Evolutionary conservation across 1,140 invertebrate genomes (phyloP), one percentile per base, ranked within the genome.

Genomic region (Cotesia vestalis): DNA sequence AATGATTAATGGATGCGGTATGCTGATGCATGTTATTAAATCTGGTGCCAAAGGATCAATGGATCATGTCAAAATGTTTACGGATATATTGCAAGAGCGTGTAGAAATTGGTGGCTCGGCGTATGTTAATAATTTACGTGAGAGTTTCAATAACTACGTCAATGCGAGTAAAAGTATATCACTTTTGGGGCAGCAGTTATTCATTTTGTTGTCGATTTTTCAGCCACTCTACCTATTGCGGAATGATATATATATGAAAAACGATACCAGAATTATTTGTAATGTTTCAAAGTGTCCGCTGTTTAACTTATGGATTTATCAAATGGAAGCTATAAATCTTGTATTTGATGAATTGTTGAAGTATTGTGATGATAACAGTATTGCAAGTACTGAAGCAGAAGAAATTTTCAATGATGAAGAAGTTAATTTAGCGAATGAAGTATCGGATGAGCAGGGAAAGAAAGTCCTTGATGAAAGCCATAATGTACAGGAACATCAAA

Each of bases 111-210:
- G 57, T 20, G 20, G 20, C 20, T 4, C n/a, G 17, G 20, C 5
- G 5, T 59, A 59, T 27, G 20, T 59, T 11, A 5, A 20, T 59
- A 59, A 27, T 59, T 20, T 59, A 11, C 57, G 20, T 20, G 14
- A 59, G 27, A 59, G 57, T 59, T 59, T 59, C 5, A 59, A 59
- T 27, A 59, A 59, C 27, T 59, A 59, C 5, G 57, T 59, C 4
- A 59, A 59, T 59, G 57, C 57, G 4, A 59, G 57, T 8, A 59
- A 59, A 6, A 59, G 57, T 20, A 59, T 59, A 9, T 59, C 57
- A 20, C 17, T 59, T 8, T 59, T 59, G 17, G 57, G 57, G 3
- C 57, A 59, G 20, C 57, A 59, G 27, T 59, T 59, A 20, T 59
- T 59, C 9, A 59, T 59, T 27, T 9, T 59, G 9, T 20, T 59